Conservation (phyloP, 2,113 vertebrate genomes). For the Hylia prasina region DNA sequence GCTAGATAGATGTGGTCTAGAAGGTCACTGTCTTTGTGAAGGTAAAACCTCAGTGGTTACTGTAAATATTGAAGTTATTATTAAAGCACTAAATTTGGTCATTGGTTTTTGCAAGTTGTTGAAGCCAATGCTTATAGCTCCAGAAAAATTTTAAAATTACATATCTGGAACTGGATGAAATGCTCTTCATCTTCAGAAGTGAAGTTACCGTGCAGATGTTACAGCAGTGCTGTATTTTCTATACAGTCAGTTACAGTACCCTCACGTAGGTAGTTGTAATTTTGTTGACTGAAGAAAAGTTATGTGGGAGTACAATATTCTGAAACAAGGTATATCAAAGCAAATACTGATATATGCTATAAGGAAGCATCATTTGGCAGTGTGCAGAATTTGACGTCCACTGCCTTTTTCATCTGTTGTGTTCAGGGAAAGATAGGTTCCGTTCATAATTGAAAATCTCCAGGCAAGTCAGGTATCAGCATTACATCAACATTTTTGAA, state of each 20-base stretch:
- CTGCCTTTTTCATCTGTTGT: neutral
- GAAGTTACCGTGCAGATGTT: neutral
- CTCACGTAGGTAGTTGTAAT: neutral
- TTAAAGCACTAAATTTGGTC: neutral
- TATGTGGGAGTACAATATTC: neutral
- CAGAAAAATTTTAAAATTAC: neutral
- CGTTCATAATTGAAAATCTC: slow-evolving; percentile 58
- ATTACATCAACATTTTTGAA: slow-evolving; percentile 52
- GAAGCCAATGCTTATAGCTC: neutral
- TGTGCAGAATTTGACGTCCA: neutral
- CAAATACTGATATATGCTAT: neutral
- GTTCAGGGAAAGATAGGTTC: slow-evolving; percentile 14
- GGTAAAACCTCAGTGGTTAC: neutral
- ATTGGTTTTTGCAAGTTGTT: neutral
- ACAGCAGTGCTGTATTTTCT: slow-evolving; percentile 4
- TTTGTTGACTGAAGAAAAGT: neutral
- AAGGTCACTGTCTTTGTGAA: neutral
- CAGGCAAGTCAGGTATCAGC: slow-evolving; percentile 54
- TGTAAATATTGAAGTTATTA: neutral
- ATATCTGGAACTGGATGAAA: neutral
- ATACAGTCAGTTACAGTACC: neutral
- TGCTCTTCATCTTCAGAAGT: neutral
- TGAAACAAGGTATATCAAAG: neutral
- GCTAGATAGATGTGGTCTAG: neutral
- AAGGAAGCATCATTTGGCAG: neutral